phyloP scores from a whole-genome alignment of 1,140 invertebrate species.

The Gyrodactylus salaris region DNA sequence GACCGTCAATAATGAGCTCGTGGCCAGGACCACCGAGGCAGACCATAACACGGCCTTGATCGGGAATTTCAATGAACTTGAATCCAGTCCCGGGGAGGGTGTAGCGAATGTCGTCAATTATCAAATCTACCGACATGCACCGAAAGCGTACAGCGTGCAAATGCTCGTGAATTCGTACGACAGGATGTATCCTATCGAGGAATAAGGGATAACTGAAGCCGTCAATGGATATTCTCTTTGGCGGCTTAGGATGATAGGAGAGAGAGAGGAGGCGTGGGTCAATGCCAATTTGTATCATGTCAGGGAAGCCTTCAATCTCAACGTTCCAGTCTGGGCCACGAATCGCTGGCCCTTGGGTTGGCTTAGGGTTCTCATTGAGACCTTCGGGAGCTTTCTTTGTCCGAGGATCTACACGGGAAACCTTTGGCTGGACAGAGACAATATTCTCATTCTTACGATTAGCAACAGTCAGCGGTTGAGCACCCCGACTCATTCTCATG shows the following conservation, averaged over 20 bases:
- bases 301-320: background rate
- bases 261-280: background rate
- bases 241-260: background rate
- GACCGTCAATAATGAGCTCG: constrained; percentile 2
- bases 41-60: background rate
- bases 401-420: background rate
- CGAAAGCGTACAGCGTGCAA: constrained; percentile 1
- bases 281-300: constrained; percentile 2
- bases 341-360: background rate
- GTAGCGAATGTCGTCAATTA: background rate
- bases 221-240: background rate
- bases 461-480: background rate
- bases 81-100: background rate
- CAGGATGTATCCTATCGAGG: background rate
- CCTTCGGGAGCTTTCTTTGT: background rate
- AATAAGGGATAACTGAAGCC: background rate
- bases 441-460: no score
- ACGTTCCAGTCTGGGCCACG: background rate
- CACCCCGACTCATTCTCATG: background rate
- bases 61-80: background rate
- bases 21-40: constrained; percentile 3
- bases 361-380: background rate
- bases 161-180: background rate
- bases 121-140: background rate
- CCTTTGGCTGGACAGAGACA: background rate